Base-by-base conservation (phyloP, 2,797 vertebrate species). In the Otus scops region DNA sequence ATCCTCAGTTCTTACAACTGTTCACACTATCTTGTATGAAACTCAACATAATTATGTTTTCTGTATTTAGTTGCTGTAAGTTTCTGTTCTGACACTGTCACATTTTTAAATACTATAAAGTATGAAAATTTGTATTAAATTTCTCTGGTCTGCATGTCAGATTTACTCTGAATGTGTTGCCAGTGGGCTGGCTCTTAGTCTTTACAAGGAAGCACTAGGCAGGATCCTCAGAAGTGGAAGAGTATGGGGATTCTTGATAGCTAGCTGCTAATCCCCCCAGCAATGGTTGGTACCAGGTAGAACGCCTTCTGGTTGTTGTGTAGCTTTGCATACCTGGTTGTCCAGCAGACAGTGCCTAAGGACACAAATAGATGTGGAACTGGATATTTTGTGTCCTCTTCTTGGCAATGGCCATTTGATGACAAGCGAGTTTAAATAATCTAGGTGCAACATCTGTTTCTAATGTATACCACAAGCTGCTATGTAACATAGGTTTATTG, bases 211-310 rank as follows among this genome's bases (percentile, higher is more conserved):
- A 65, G 57, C 34, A 38, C 23, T 43, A 38, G 23, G 20, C 21
- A 34, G 30, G 34, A 83, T 50, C 23, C n/a, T 83, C 20, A 65
- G 82, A 57, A 68, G 23, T 20, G 23, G 32, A 28, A 50, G 61
- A 77, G 11, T 14, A 6, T 1, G 6, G 24, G 47, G 6, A 11
- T 41, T 61, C 34, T 71, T 0, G 2, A 16, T 39, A 68, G 22
- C 16, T 26, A 7, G 19, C 32, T 73, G 7, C 53, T 76, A 6
- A 5, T 1, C 22, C 24, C 22, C 20, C 12, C 30, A 12, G 26
- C 3, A 1, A 1, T 61, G 21, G 18, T 17, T 32, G 22, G 5
- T 86, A n/a, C 0, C 4, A 24, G 22, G 3, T 47, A 18, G 27
- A 39, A 39, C 34, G 41, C 10, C 2, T 39, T 81, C 43, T 23